A percentile compares a stretch with the other conserved stretches of the same genome.
Conservation (phyloP, 2,888 invertebrate genomes). For the Atrina japonica region DNA sequence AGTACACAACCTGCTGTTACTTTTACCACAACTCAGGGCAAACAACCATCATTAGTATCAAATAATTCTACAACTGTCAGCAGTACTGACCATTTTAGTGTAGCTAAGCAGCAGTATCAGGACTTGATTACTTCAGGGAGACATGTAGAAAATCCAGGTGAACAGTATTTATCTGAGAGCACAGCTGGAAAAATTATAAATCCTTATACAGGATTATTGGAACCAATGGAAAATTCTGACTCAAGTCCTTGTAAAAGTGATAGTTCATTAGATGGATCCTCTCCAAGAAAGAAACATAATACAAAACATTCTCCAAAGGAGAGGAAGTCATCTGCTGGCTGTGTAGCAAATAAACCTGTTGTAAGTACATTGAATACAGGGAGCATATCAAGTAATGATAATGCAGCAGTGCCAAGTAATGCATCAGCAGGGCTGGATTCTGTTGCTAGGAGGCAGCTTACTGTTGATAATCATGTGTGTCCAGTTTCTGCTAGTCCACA, state of each 20-base stretch:
- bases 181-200: slow-evolving; percentile 75
- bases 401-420: no score
- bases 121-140: background rate
- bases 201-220: slow-evolving; percentile 74
- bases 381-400: no score
- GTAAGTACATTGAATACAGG: no score
- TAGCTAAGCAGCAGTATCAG: slow-evolving; percentile 20
- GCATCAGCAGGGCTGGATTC: no score
- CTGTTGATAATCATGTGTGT: no score
- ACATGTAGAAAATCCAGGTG: slow-evolving; percentile 1
- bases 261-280: slow-evolving; percentile 43
- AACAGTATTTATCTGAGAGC: slow-evolving; percentile 46
- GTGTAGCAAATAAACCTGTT: no score
- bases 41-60: slow-evolving; percentile 18
- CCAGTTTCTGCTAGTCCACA: no score
- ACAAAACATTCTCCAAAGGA: slow-evolving; percentile 37
- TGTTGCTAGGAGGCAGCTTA: no score
- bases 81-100: slow-evolving; percentile 11
- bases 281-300: slow-evolving; percentile 32
- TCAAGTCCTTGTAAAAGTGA: slow-evolving; percentile 67
- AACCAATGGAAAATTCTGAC: slow-evolving; percentile 71
- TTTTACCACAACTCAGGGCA: slow-evolving; percentile 27
- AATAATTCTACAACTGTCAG: slow-evolving; percentile 15
- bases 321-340: slow-evolving; percentile 4
- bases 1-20: slow-evolving; percentile 39